Evolutionary conservation across 2,797 vertebrate genomes (phyloP).

Genomic region (Hippocampus kuda): DNA sequence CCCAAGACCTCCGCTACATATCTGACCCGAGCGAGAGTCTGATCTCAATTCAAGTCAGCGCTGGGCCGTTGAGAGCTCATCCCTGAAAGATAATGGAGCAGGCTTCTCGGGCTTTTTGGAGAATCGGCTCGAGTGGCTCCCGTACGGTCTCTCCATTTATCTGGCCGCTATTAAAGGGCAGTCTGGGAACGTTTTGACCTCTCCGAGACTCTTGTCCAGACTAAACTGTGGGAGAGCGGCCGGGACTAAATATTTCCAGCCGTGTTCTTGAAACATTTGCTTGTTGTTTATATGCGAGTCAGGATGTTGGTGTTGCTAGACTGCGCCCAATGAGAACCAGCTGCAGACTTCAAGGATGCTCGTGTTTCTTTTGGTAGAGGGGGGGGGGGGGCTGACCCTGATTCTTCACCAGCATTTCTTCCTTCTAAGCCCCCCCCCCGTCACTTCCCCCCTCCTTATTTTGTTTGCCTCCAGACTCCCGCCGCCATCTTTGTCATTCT

Average conservation of each 20-base stretch:
- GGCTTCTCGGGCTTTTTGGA: background rate
- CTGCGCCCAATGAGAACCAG: conserved; percentile 64
- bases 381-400: conserved; percentile 66
- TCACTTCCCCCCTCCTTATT: conserved; percentile 45
- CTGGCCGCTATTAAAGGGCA: background rate
- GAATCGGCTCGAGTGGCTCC: background rate
- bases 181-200: background rate
- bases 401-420: conserved; percentile 49
- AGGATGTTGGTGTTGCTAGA: conserved; percentile 61
- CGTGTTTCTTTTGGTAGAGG: conserved; percentile 67
- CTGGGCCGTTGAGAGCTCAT: background rate
- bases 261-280: conserved; percentile 33
- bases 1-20: background rate
- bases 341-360: conserved; percentile 51
- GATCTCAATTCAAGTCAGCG: conserved; percentile 2
- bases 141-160: background rate
- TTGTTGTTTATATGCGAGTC: conserved; percentile 53
- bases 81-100: background rate
- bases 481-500: conserved; percentile 59
- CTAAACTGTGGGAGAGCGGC: conserved; percentile 11
- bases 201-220: conserved; percentile 29
- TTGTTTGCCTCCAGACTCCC: conserved; percentile 59
- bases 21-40: background rate
- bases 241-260: conserved; percentile 49
- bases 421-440: conserved; percentile 21